These are phyloP conservation scores for Eptatretus atami DNA, from an alignment of 2,797 vertebrate genomes.

Conservation along the genomic window DNA sequence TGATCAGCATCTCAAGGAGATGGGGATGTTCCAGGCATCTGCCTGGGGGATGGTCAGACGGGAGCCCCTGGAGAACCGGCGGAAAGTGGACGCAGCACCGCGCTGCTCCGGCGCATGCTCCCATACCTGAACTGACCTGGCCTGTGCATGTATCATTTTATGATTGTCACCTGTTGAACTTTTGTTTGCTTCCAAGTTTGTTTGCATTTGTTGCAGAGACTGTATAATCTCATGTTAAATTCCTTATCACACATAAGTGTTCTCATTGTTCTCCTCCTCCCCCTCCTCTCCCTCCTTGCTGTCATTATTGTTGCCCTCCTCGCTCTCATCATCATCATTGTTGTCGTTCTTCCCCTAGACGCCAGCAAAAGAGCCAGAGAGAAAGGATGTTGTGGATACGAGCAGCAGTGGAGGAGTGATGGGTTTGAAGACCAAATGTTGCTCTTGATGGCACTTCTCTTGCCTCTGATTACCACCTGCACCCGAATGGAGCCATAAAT, in stretches of 20 bases:
- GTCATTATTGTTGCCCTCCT: background rate
- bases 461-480: background rate
- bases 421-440: constrained; percentile 1
- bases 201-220: too few relatives aligned
- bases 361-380: constrained; percentile 3
- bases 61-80: too few relatives aligned
- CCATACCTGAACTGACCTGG: too few relatives aligned
- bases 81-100: too few relatives aligned
- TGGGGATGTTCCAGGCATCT: too few relatives aligned
- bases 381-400: constrained; percentile 3
- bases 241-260: background rate
- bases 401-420: background rate
- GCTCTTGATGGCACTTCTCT: background rate
- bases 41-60: too few relatives aligned
- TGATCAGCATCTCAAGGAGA: too few relatives aligned
- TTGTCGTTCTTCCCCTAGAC: background rate
- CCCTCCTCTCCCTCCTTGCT: background rate
- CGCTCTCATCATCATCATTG: background rate
- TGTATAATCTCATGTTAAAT: background rate
- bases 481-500: too few relatives aligned
- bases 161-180: too few relatives aligned
- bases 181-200: too few relatives aligned
- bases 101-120: too few relatives aligned
- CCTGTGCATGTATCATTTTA: too few relatives aligned
- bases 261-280: background rate